phyloP scores from a whole-genome alignment of 2,113 vertebrate species.

The Protomyctophum bolini region DNA sequence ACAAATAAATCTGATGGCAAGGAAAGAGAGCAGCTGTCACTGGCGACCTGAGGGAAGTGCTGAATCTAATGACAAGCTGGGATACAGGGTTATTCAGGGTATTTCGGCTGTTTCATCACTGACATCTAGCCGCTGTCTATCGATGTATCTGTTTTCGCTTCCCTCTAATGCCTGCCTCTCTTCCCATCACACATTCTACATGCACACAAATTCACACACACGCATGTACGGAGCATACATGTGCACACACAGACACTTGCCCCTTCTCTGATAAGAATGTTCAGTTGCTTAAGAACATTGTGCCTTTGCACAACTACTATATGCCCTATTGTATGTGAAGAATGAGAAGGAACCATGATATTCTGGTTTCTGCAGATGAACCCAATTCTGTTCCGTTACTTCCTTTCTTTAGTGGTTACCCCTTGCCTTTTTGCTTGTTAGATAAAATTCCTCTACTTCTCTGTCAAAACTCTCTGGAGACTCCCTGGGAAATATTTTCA shows the following conservation, averaged over 20 bases:
- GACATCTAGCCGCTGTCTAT: constrained; percentile 28
- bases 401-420: too few relatives aligned
- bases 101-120: constrained; percentile 37
- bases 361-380: too few relatives aligned
- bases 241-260: background rate
- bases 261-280: background rate
- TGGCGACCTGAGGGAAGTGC: constrained; percentile 12
- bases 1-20: background rate
- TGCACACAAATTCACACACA: background rate
- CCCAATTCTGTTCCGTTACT: too few relatives aligned
- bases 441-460: too few relatives aligned
- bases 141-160: constrained; percentile 32
- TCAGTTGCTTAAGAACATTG: background rate
- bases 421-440: too few relatives aligned
- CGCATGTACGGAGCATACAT: background rate
- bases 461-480: background rate
- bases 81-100: constrained; percentile 11
- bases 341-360: too few relatives aligned
- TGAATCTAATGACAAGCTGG: constrained; percentile 4
- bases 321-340: too few relatives aligned
- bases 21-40: constrained; percentile 1
- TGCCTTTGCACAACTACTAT: too few relatives aligned
- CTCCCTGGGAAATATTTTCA: constrained; percentile 7
- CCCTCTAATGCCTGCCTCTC: constrained; percentile 12
- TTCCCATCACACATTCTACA: background rate